Base-by-base conservation (phyloP, 2,888 invertebrate species). In the Lithophane semibrunnea region DNA sequence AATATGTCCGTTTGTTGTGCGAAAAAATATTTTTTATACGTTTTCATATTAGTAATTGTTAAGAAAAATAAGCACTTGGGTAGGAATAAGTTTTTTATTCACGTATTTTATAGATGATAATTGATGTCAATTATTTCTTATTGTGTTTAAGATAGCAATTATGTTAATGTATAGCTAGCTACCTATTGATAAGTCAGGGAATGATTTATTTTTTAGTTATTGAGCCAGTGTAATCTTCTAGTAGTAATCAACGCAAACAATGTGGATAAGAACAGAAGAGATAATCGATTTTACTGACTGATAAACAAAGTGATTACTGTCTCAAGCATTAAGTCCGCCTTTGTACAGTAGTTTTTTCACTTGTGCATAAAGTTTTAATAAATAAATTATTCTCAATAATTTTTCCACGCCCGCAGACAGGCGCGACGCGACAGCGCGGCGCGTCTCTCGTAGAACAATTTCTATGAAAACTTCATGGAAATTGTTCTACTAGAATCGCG, bases 81-180 rank as follows among this genome's bases (percentile, higher is more conserved):
- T 67, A 64, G 63, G 18, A 49, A 21, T 74, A 44, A 68, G 68
- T n/a, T 63, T 77, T 85, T 86, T 85, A 84, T 79, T 60, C 60
- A 52, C 21, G 56, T 74, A 61, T 83, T 83, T 77, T 85, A 75
- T 80, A 73, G 71, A 54, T 60, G 69, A 64, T 88, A 88, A 86
- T 87, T 87, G 86, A 10, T 67, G 70, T 37, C 82, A 75, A 87
- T 86, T 86, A 83, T 84, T 79, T 76, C 67, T 81, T 81, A 79
- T 77, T 79, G 81, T 83, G 18, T 52, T 64, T 73, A 49, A 54
- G 71, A 72, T 49, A 24, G 21, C 74, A 70, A 76, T 77, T 65
- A 60, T 54, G 21, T 37, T 73, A 69, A 73, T 75, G 42, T 44
- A 13, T 37, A 56, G n/a, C 61, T 74, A 65, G n/a, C 47, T 75